Base-by-base conservation (phyloP, 2,888 invertebrate genomes). In the Lasioglossum vierecki region DNA sequence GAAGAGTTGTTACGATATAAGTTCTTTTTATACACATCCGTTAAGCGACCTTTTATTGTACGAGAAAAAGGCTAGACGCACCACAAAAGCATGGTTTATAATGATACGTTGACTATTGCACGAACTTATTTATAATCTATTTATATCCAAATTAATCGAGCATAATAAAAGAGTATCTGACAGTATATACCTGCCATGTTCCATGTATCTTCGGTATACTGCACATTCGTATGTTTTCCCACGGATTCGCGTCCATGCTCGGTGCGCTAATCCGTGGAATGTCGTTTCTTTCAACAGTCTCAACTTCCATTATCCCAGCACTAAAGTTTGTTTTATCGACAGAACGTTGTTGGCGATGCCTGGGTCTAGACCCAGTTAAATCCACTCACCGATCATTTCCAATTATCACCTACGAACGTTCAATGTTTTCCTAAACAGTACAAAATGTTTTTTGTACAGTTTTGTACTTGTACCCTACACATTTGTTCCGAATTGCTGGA, bases 41-140 rank as follows among this genome's bases (percentile, higher is more conserved):
- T 77, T 75, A 76, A 84, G 66, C 49, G 68, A 76, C 41, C 13
- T 79, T 79, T 78, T 76, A 76, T 84, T 71, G 57, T 60, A 81
- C 53, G 53, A 49, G 57, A 73, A 49, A 49, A 57, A 73, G 70
- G 77, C 72, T 85, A 80, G 76, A 78, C 77, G 80, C 83, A 82
- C 86, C 70, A 68, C 83, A 80, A 86, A 68, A 83, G 80, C 87
- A 86, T 83, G 79, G 73, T 86, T 86, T 87, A 78, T 86, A 87
- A 76, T 74, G 80, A 87, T 63, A 86, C 83, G 78, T 86, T 86
- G 80, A 87, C 75, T 83, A 87, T 80, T 81, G 87, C 86, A 86
- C 86, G 80, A 83, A 83, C 83, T 83, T 87, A 87, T 87, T 86
- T 86, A 87, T 86, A 86, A 87, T 87, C 87, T 87, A 87, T 86